Evolutionary conservation across 2,888 invertebrate genomes (phyloP), one percentile per base, ranked within the genome.

Genomic region (Tanytarsus gracilentus): DNA sequence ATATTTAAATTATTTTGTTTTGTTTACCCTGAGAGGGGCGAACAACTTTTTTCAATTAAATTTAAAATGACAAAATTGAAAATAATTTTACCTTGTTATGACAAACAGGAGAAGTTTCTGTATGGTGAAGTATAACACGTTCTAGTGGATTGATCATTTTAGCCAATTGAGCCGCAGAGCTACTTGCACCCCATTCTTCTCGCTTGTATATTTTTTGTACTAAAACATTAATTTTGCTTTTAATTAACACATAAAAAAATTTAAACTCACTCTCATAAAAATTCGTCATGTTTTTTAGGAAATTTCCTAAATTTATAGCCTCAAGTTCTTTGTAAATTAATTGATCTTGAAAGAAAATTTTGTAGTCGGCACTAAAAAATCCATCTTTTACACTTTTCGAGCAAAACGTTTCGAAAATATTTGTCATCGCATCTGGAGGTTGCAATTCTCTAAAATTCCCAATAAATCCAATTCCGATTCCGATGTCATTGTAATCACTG

Each of bases 151-250:
- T n/a, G n/a, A n/a, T n/a, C n/a, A n/a, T n/a, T n/a, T n/a, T n/a
- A n/a, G n/a, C n/a, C n/a, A n/a, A n/a, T n/a, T n/a, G n/a, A n/a
- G n/a, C n/a, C n/a, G n/a, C n/a, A n/a, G n/a, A n/a, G n/a, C n/a
- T n/a, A n/a, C n/a, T n/a, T n/a, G 49, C 49, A 27, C 2, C 14
- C 49, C 49, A 49, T 26, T 49, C 49, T 16, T 49, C 49, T 27
- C 49, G n/a, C n/a, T 27, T 11, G 11, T 49, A 49, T 4, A 49
- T 25, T 14, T 49, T 49, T 6, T 26, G 6, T 2, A 49, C 49
- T 49, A 27, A 11, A 7, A n/a, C n/a, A n/a, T n/a, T n/a, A n/a
- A n/a, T n/a, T n/a, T n/a, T n/a, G n/a, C n/a, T n/a, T n/a, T n/a
- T n/a, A n/a, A n/a, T n/a, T n/a, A n/a, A n/a, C n/a, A n/a, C n/a